Conservation (phyloP, 2,113 vertebrate genomes). For the Bos taurus region DNA sequence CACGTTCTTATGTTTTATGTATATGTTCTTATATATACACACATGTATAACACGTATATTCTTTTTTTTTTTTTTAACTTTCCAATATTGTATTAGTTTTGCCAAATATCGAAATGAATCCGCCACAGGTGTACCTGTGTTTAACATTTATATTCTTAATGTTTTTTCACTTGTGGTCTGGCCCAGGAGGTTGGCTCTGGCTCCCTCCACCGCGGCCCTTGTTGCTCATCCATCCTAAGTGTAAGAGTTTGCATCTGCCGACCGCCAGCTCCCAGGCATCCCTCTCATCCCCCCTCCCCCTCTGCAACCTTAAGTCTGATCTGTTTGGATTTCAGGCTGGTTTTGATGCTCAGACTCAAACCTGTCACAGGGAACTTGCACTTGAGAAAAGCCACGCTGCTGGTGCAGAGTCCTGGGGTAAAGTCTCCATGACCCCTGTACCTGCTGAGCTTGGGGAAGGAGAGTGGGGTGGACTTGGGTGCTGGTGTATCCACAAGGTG, state of each 20-base stretch:
- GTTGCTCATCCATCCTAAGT: background rate
- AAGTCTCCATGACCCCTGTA: background rate
- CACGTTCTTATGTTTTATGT: fast-evolving
- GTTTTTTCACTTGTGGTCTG: background rate
- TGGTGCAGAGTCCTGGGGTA: background rate
- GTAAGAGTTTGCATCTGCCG: background rate
- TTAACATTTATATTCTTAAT: fast-evolving
- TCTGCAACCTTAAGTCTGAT: background rate
- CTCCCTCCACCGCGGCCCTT: background rate
- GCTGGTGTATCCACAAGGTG: background rate
- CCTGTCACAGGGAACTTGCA: background rate
- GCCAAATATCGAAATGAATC: no score
- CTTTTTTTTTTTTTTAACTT: no score
- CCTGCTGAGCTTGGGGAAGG: background rate
- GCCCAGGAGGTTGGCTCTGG: background rate
- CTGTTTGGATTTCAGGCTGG: background rate
- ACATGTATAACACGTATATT: fast-evolving
- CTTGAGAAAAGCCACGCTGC: background rate
- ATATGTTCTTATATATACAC: fast-evolving
- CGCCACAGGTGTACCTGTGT: no score
- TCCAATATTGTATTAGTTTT: no score
- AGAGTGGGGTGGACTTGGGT: no score
- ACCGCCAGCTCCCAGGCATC: background rate
- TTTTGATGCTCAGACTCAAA: background rate
- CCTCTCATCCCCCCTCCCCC: background rate